Conservation (phyloP, 2,797 vertebrate species). For the Threskiornis aethiopicus region DNA sequence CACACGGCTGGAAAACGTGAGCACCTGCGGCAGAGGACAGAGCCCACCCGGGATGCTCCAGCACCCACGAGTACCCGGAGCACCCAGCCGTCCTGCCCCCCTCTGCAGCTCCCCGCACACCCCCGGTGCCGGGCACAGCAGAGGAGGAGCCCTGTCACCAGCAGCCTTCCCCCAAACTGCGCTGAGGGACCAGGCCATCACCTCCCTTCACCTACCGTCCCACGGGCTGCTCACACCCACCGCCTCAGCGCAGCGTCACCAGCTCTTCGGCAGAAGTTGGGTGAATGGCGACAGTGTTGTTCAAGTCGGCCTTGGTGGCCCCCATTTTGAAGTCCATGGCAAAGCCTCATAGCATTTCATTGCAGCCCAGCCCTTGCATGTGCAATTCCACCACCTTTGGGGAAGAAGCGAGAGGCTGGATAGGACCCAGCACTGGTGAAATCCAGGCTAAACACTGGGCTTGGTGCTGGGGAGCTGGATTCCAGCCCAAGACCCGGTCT, state of each 20-base stretch:
- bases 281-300: constrained; percentile 82
- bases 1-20: neutral
- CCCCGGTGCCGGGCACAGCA: too few species aligned
- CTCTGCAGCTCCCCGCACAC: neutral
- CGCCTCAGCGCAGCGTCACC: neutral
- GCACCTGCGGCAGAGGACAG: accelerated
- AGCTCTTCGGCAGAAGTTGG: constrained; percentile 58
- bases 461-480: neutral
- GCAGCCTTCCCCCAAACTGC: neutral
- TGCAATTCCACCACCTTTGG: constrained; percentile 56
- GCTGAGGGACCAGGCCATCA: too few species aligned
- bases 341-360: constrained; percentile 85
- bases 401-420: neutral
- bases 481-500: neutral
- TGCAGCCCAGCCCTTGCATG: constrained; percentile 83
- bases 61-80: neutral
- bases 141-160: neutral
- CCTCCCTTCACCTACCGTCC: neutral
- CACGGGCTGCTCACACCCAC: neutral
- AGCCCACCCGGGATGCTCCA: neutral
- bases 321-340: constrained; percentile 84
- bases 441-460: neutral
- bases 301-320: constrained; percentile 85
- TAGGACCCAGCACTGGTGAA: neutral
- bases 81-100: neutral